phyloP scores from a whole-genome alignment of 2,797 vertebrate genomes.

The Spinus pinus region DNA sequence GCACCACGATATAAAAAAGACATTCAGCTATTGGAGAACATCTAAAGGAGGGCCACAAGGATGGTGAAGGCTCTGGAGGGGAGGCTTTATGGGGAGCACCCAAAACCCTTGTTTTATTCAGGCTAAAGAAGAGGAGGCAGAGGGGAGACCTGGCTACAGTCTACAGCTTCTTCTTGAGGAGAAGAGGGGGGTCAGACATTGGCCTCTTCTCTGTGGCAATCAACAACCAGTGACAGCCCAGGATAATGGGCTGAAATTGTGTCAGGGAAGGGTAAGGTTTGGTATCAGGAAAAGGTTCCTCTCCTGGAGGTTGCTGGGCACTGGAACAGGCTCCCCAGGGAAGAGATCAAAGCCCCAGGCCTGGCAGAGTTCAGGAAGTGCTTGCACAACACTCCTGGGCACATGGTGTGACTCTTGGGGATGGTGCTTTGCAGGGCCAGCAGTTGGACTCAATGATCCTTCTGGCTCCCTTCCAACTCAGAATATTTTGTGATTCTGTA shows the following conservation, averaged over 20 bases:
- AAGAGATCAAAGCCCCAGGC: background rate
- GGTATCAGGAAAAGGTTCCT: background rate
- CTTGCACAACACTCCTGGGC: too few species aligned
- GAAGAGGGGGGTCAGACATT: background rate
- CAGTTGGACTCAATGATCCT: background rate
- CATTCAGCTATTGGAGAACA: too few species aligned
- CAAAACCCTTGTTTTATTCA: background rate
- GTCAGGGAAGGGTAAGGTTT: background rate
- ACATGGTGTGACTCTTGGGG: too few species aligned
- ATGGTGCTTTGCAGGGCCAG: background rate
- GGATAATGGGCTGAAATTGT: too few species aligned
- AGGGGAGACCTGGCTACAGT: background rate
- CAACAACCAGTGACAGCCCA: background rate
- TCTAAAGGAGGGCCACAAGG: background rate
- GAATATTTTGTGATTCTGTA: background rate
- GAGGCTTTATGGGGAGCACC: too few species aligned
- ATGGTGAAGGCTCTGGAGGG: background rate
- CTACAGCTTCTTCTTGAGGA: background rate
- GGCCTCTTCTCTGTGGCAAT: background rate
- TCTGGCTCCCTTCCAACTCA: background rate
- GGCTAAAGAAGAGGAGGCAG: background rate
- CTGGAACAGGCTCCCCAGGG: background rate
- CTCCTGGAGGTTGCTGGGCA: accelerated
- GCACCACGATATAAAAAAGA: background rate
- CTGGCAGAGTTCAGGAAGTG: background rate